Percentiles rank a stretch among this genome's conserved stretches.
Evolutionary conservation across 2,888 invertebrate genomes (phyloP).

Genomic region (Oscheius sp.): DNA sequence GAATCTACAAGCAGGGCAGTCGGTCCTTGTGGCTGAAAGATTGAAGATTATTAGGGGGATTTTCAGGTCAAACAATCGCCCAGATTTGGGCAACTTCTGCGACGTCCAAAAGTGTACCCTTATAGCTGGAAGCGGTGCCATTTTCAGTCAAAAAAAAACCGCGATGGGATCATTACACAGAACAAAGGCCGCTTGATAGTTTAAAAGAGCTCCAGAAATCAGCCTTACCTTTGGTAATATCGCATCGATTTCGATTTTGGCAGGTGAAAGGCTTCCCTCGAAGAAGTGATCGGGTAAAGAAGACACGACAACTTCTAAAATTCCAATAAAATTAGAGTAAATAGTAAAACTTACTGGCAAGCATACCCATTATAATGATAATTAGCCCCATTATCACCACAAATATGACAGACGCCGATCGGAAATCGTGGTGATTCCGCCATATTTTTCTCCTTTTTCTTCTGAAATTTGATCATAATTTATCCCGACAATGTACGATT

Average conservation of each 20-base stretch:
- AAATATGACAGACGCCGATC: conserved; percentile 9
- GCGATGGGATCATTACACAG: no score
- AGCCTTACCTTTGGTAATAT: conserved; percentile 1
- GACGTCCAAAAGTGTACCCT: no score
- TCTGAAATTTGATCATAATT: no score
- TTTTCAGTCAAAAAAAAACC: no score
- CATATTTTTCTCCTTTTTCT: no score
- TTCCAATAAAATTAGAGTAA: no score
- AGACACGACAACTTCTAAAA: conserved; percentile 21
- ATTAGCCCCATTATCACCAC: conserved; percentile 1
- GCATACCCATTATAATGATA: conserved; percentile 18
- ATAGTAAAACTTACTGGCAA: conserved; percentile 11
- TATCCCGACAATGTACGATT: no score
- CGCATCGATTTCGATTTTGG: background rate
- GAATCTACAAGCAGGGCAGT: conserved; percentile 17
- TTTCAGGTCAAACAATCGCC: no score
- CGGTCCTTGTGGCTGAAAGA: background rate
- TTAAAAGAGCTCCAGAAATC: no score
- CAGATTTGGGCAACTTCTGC: no score
- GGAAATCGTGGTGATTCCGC: background rate
- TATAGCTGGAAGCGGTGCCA: no score
- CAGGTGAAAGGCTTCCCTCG: conserved; percentile 20
- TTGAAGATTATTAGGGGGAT: background rate
- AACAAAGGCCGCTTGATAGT: no score
- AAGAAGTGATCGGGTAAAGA: conserved; percentile 4